Evolutionary conservation across 2,888 invertebrate genomes (phyloP).

Genomic region (Calliopum simillimum): DNA sequence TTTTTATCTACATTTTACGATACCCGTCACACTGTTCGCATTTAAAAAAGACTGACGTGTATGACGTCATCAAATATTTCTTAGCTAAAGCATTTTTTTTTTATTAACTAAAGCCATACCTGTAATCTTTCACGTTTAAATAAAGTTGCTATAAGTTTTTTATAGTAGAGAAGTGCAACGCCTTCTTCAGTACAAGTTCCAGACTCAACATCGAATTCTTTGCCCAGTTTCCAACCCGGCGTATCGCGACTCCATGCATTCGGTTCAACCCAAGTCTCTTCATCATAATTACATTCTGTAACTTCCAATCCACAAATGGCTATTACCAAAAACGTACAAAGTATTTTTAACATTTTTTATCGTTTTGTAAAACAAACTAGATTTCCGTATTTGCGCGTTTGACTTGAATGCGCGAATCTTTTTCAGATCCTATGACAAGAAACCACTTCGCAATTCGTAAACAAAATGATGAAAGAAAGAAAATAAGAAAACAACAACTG

Average conservation of each 20-base stretch:
- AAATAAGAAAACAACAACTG: no score
- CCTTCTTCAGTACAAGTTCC: constrained; percentile 46
- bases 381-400: no score
- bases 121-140: constrained; percentile 51
- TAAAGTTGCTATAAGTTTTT: constrained; percentile 54
- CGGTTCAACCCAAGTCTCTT: constrained; percentile 47
- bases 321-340: background rate
- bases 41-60: no score
- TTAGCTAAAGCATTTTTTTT: background rate
- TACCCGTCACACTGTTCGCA: no score
- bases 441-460: no score
- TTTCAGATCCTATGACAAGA: no score
- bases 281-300: constrained; percentile 29
- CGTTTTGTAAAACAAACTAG: no score
- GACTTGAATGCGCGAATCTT: no score
- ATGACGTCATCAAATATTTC: constrained; percentile 28
- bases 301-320: background rate
- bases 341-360: constrained; percentile 15
- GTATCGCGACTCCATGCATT: constrained; percentile 46
- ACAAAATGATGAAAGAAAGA: no score
- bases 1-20: no score
- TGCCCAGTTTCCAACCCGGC: background rate
- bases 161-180: constrained; percentile 56
- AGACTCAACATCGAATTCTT: background rate
- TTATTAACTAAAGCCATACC: constrained; percentile 47